Evolutionary conservation across 2,888 invertebrate genomes (phyloP).

Genomic region (Spodoptera littoralis): DNA sequence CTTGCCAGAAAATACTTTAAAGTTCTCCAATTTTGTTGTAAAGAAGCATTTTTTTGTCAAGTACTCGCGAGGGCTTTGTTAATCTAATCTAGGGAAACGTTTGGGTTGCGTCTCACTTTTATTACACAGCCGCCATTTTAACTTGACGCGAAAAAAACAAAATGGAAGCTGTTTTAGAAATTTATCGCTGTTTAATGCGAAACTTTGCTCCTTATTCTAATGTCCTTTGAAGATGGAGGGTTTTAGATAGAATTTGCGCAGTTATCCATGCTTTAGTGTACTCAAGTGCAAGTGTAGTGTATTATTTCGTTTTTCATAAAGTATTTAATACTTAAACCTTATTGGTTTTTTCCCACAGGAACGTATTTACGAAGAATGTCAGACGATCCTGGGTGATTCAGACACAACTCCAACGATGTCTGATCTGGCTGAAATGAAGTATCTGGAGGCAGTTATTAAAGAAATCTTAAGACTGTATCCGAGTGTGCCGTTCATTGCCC

Average conservation of each 20-base stretch:
- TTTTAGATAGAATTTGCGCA: too few species aligned
- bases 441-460: conserved; percentile 91
- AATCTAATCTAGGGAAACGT: conserved; percentile 27
- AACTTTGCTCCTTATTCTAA: not conserved
- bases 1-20: not conserved
- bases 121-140: conserved; percentile 2
- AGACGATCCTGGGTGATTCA: conserved; percentile 70
- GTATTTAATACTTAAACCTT: not conserved
- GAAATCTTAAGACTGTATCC: conserved; percentile 91
- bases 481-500: conserved; percentile 91
- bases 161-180: not conserved
- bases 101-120: conserved; percentile 1
- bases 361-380: conserved; percentile 79
- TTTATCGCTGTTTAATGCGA: not conserved
- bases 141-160: conserved; percentile 8
- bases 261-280: too few species aligned
- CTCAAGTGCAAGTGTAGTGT: too few species aligned
- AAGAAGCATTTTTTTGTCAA: not conserved
- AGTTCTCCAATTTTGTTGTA: conserved; percentile 1
- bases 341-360: conserved; percentile 61
- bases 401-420: conserved; percentile 85
- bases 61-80: not conserved
- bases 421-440: conserved; percentile 90
- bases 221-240: too few species aligned
- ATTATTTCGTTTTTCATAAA: too few species aligned